Conservation (phyloP, 2,113 vertebrate species). For the Brienomyrus brachyistius region DNA sequence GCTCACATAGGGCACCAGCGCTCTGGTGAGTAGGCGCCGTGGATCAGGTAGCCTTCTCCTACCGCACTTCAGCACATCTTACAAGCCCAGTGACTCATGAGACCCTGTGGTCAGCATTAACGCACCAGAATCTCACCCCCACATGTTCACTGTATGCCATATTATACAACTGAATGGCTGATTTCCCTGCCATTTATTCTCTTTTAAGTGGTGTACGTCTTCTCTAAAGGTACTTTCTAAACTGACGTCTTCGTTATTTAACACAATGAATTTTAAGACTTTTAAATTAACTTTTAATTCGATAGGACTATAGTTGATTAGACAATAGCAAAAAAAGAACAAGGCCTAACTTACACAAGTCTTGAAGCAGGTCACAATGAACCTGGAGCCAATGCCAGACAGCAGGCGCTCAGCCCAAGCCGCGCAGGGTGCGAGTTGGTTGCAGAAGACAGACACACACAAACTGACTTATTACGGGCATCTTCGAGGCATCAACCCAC, state of each 20-base stretch:
- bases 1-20: background rate
- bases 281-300: background rate
- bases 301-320: background rate
- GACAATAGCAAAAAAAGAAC: background rate
- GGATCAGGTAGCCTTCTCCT: background rate
- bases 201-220: background rate
- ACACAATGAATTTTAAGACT: background rate
- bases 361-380: background rate
- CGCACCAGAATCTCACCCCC: background rate
- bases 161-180: background rate
- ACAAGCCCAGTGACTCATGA: background rate
- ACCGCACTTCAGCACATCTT: background rate
- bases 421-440: background rate
- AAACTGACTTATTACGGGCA: background rate
- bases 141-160: background rate
- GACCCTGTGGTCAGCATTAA: background rate
- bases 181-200: background rate
- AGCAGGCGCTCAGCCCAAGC: background rate
- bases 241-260: background rate
- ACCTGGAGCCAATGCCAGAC: background rate
- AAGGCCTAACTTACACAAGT: background rate
- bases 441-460: background rate
- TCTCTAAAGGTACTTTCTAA: background rate
- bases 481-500: background rate
- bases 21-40: background rate